Conservation (phyloP, 1,140 invertebrate species). For the Sycophila sp. region DNA sequence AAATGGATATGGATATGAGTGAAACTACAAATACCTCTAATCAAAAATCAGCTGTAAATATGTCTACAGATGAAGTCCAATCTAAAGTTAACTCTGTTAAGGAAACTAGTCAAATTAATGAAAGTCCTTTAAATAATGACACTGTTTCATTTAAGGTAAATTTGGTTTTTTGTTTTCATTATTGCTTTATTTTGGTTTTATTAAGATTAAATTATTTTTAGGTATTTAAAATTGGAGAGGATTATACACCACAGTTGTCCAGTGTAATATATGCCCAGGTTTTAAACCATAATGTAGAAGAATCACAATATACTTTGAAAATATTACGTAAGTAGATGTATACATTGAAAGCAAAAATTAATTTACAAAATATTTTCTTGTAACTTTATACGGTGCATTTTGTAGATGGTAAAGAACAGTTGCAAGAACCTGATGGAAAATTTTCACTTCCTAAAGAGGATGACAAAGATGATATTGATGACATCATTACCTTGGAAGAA, state of each 20-base stretch:
- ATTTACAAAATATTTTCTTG: background rate
- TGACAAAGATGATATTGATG: constrained; percentile 1
- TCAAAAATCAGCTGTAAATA: background rate
- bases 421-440: constrained; percentile 49
- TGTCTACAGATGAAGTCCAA: background rate
- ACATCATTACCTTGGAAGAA: constrained; percentile 27
- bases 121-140: constrained; percentile 38
- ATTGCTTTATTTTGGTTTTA: background rate
- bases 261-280: constrained; percentile 46
- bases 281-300: constrained; percentile 10
- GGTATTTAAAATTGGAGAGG: constrained; percentile 47
- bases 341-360: background rate
- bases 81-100: no score
- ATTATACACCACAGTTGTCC: constrained; percentile 51
- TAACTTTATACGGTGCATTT: constrained; percentile 20
- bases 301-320: constrained; percentile 38
- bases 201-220: constrained; percentile 25
- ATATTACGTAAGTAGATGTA: constrained; percentile 42
- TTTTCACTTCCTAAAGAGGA: constrained; percentile 43
- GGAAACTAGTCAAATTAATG: constrained; percentile 3
- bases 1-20: background rate
- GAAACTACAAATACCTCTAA: background rate
- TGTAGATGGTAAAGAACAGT: constrained; percentile 48
- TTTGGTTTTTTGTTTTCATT: constrained; percentile 7
- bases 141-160: constrained; percentile 53